Percentiles rank a stretch among this genome's conserved stretches.
phyloP scores from a whole-genome alignment of 2,888 invertebrate species.

The Suillia variegata region DNA sequence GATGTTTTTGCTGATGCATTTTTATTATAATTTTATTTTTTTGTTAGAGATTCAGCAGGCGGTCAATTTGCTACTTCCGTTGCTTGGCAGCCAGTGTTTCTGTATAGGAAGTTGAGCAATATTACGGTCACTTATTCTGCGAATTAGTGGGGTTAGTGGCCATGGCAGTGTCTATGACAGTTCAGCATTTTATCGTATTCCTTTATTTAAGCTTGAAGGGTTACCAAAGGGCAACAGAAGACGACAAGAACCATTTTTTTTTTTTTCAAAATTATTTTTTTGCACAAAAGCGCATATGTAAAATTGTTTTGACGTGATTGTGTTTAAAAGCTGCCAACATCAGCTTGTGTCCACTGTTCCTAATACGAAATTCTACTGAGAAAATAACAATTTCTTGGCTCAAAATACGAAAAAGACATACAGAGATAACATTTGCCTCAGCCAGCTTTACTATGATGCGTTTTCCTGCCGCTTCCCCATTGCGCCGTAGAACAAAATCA shows the following conservation, averaged over 20 bases:
- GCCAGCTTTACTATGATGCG: too few relatives aligned
- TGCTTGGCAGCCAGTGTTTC: constrained; percentile 32
- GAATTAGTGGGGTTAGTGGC: constrained; percentile 24
- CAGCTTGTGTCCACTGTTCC: constrained; percentile 13
- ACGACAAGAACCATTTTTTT: background rate
- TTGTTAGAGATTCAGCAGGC: constrained; percentile 40
- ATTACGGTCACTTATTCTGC: constrained; percentile 43
- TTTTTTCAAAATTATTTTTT: background rate
- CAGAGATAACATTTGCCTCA: too few relatives aligned
- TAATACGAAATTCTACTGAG: background rate
- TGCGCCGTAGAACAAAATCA: background rate
- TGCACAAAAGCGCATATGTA: background rate
- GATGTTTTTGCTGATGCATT: too few relatives aligned
- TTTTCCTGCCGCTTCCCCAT: constrained; percentile 8
- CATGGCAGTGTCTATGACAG: too few relatives aligned
- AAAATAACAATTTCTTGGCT: constrained; percentile 16
- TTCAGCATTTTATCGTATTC: constrained; percentile 11
- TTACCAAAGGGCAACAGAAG: background rate
- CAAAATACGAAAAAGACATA: background rate
- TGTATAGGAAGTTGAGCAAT: constrained; percentile 24
- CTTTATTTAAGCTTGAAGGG: constrained; percentile 12
- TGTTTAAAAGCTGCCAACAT: constrained; percentile 27
- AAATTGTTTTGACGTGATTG: too few relatives aligned
- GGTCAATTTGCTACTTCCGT: constrained; percentile 60
- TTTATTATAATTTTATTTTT: background rate